phyloP scores from a whole-genome alignment of 1,140 invertebrate species.

The Ladona fulva region DNA sequence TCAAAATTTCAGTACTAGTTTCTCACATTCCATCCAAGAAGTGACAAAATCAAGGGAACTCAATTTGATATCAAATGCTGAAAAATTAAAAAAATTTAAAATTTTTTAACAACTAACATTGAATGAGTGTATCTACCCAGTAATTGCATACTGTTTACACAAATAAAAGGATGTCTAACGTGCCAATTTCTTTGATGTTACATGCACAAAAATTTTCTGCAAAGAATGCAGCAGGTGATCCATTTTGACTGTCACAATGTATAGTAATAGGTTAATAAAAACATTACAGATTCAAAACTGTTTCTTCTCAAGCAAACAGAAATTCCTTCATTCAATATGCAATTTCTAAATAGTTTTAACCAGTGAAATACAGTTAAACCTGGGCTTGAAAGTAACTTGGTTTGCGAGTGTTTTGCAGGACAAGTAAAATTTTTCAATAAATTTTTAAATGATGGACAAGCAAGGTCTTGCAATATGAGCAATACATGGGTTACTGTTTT shows the following conservation, averaged over 20 bases:
- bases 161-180: neutral
- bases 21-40: constrained; percentile 1
- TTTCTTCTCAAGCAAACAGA: too few relatives aligned
- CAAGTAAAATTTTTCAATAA: too few relatives aligned
- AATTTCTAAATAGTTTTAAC: too few relatives aligned
- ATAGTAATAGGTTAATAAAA: constrained; percentile 3
- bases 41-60: neutral
- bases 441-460: too few relatives aligned
- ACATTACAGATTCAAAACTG: neutral
- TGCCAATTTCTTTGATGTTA: neutral
- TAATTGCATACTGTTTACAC: neutral
- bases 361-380: too few relatives aligned
- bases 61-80: neutral
- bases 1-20: neutral
- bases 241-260: neutral
- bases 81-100: neutral
- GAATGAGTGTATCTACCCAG: neutral
- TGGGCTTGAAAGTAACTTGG: too few relatives aligned
- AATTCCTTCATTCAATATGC: too few relatives aligned
- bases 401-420: too few relatives aligned
- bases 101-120: neutral
- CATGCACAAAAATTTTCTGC: neutral
- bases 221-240: neutral
- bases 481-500: too few relatives aligned
- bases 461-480: too few relatives aligned